Conservation (phyloP, 2,888 invertebrate species). For the Lycaena phlaeas region DNA sequence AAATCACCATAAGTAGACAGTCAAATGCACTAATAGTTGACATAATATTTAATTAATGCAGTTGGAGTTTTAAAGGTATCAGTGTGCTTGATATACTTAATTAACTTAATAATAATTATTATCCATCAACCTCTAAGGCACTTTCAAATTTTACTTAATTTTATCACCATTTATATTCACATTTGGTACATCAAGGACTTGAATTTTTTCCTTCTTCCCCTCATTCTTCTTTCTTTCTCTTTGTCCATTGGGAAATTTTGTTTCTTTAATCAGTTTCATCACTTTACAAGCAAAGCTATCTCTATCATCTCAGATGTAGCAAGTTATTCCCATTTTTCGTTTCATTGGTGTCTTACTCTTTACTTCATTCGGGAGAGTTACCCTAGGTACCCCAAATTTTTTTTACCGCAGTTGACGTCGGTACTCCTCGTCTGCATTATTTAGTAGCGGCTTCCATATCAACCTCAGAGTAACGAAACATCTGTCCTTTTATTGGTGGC, state of each 20-base stretch:
- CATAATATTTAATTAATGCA: conserved; percentile 5
- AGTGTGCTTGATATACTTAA: background rate
- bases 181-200: conserved; percentile 6
- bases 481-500: conserved; percentile 7
- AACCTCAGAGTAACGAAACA: conserved; percentile 5
- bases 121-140: conserved; percentile 4
- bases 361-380: too few species aligned
- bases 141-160: conserved; percentile 6
- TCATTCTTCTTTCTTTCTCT: too few species aligned
- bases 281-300: too few species aligned
- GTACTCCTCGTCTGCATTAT: conserved; percentile 6
- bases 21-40: conserved; percentile 3
- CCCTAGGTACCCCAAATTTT: too few species aligned
- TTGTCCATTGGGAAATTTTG: too few species aligned
- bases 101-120: background rate
- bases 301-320: too few species aligned
- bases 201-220: too few species aligned
- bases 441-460: conserved; percentile 4
- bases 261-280: too few species aligned
- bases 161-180: conserved; percentile 5
- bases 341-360: too few species aligned
- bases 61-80: background rate
- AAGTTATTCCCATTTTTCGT: too few species aligned
- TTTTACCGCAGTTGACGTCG: conserved; percentile 5
- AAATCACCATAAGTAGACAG: conserved; percentile 4